Base-by-base conservation (phyloP, 1,140 invertebrate genomes). In the Solenopsis fugax region DNA sequence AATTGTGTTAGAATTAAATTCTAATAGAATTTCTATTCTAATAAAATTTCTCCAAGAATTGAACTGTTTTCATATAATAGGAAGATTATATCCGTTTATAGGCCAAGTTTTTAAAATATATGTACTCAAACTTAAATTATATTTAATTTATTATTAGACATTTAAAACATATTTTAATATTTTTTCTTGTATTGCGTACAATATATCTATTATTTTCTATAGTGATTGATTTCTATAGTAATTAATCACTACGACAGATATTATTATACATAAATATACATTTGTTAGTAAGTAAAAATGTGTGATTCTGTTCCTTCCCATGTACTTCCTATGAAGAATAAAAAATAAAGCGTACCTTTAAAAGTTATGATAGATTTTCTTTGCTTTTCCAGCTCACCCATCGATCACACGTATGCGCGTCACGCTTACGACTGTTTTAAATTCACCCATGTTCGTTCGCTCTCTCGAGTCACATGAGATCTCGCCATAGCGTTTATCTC, bases 401-500 rank as follows among this genome's bases (percentile, higher is more conserved):
- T 73, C 58, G 52, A 85, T 77, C 88, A 86, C 86, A 90, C 92
- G 88, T 89, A 89, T 76, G 89, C 91, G 84, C 85, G 82, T 89
- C 92, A 88, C 91, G 73, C 71, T 86, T 86, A 85, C 91, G 69
- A 93, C 92, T 92, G 92, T 92, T 92, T 92, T 85, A 87, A 88
- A 93, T 89, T 93, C 90, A 76, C 62, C 37, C 48, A 37, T 52
- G 77, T 71, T 80, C 77, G 48, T 80, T 54, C 88, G 89, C 67
- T 69, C 87, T 88, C 72, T 85, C 67, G 87, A 60, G 71, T 89
- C 90, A 86, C 67, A 90, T 85, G 92, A 91, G 91, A 91, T 92
- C 87, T 86, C 87, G 88, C 78, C 90, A 92, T 92, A 89, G 92
- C 91, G 77, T 93, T 92, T 92, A 76, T 85, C 90, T 91, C 89